These are phyloP conservation scores for Xestia rhomboidea DNA, from an alignment of 2,888 invertebrate genomes.

Conservation along the genomic window DNA sequence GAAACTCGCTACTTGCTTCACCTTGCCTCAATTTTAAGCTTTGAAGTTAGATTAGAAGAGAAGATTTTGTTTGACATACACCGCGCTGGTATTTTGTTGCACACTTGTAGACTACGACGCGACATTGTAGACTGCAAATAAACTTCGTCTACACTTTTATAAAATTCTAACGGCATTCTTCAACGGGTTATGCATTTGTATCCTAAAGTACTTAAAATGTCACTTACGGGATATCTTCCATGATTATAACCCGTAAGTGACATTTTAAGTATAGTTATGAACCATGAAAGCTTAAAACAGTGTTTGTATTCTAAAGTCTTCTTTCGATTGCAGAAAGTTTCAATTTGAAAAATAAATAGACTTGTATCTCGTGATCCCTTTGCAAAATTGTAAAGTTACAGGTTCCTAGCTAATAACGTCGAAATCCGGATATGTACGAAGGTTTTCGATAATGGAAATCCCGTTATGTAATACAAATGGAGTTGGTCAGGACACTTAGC, in stretches of 20 bases:
- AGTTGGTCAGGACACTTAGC: too few relatives aligned
- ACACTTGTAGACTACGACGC: neutral
- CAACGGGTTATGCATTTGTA: too few relatives aligned
- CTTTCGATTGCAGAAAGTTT: neutral
- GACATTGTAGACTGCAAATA: slow-evolving; percentile 19
- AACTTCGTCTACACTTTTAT: neutral
- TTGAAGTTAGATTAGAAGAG: slow-evolving; percentile 70
- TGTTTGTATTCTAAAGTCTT: neutral
- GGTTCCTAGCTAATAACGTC: too few relatives aligned
- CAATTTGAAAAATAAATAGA: neutral
- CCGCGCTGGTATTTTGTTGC: slow-evolving; percentile 18
- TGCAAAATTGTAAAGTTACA: neutral
- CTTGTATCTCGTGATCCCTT: neutral
- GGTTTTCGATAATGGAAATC: too few relatives aligned
- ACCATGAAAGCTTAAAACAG: too few relatives aligned
- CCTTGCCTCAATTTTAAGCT: slow-evolving; percentile 70
- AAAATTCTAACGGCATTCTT: neutral
- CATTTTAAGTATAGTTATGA: too few relatives aligned
- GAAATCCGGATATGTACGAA: too few relatives aligned
- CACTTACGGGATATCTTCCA: too few relatives aligned
- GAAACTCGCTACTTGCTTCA: slow-evolving; percentile 69
- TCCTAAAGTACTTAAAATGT: too few relatives aligned
- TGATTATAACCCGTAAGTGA: too few relatives aligned
- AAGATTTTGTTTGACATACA: slow-evolving; percentile 66
- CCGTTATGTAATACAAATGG: too few relatives aligned